Conservation (phyloP, 2,797 vertebrate species). For the Erethizon dorsatum region DNA sequence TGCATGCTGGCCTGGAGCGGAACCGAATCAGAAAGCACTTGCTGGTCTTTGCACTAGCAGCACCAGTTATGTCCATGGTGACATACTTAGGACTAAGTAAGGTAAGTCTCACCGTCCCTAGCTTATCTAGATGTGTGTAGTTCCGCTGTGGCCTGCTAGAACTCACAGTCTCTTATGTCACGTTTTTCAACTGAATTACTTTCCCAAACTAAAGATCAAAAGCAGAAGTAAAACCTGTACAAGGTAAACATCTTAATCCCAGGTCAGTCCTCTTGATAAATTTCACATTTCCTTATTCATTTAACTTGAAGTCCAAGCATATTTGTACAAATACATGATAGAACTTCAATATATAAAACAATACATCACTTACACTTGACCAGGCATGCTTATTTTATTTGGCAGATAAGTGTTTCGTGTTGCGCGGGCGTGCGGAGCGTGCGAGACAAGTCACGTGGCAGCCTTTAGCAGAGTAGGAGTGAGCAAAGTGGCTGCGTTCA, state of each 20-base stretch:
- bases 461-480: background rate
- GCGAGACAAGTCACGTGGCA: background rate
- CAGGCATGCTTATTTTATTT: constrained; percentile 53
- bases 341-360: background rate
- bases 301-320: constrained; percentile 69
- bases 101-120: constrained; percentile 89
- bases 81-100: constrained; percentile 98
- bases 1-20: constrained; percentile 98
- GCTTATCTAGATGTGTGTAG: background rate
- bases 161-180: background rate
- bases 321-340: constrained; percentile 61
- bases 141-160: background rate
- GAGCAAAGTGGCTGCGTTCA: background rate
- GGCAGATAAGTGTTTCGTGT: background rate
- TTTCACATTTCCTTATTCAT: constrained; percentile 59
- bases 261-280: constrained; percentile 38
- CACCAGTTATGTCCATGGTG: constrained; percentile 96
- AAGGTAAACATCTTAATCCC: constrained; percentile 50
- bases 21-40: constrained; percentile 99
- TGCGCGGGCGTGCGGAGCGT: background rate
- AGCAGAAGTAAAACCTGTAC: constrained; percentile 29
- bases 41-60: constrained; percentile 97
- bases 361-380: background rate
- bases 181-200: constrained; percentile 55
- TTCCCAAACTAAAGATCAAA: constrained; percentile 57